Evolutionary conservation across 2,797 vertebrate genomes (phyloP), one percentile per base, ranked within the genome.

Genomic region (Synanceia verrucosa): DNA sequence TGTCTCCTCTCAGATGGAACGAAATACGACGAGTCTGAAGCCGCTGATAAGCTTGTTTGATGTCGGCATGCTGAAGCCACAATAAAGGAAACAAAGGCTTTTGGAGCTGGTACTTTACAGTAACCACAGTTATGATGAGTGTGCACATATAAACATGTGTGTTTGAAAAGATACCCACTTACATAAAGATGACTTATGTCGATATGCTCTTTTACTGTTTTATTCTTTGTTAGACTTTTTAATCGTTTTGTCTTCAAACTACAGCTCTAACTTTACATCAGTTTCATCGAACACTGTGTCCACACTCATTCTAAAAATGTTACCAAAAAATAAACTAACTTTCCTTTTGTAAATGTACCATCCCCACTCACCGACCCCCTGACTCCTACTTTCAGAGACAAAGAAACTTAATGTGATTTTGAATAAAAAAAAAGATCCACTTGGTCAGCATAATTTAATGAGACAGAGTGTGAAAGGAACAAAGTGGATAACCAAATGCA

Each of bases 401-500:
- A 86, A 70, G 52, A 43, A 71, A 16, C 31, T 51, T 85, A 76
- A 83, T 74, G 61, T 81, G 79, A 90, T 78, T 84, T 73, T 26
- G 39, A 76, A 58, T 55, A 43, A 67, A 36, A 24, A 68, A 58
- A 53, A 52, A 70, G 82, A 64, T 73, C 68, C 76, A 82, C 75
- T 70, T 53, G 69, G 69, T 88, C 82, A 89, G 81, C 81, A 83
- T 89, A 85, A 88, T 87, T 72, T 83, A 90, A 90, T 86, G 82
- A 89, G 83, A 85, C 82, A 81, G 80, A 85, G 80, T 88, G 84
- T 82, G 85, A 87, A 83, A 82, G 73, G 84, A 84, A 66, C 83
- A 86, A 86, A 92, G 84, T 88, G 86, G 85, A 89, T 84, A 81
- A 86, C 77, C 78, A 83, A 81, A 84, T 57, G 83, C 55, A 84